phyloP scores from a whole-genome alignment of 2,888 invertebrate genomes.

The Ochropleura leucogaster region DNA sequence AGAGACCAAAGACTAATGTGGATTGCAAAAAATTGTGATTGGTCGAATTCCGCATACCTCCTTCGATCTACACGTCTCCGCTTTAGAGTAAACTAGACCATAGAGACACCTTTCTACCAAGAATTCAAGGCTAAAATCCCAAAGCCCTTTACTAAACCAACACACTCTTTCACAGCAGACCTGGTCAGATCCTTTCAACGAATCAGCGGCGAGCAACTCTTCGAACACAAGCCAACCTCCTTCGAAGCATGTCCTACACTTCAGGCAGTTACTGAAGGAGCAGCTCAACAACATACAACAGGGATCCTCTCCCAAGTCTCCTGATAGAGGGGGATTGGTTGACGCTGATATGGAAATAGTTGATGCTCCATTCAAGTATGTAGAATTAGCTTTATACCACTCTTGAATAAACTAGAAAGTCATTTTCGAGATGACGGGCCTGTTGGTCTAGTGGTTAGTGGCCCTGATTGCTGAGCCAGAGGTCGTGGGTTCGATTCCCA shows the following conservation, averaged over 20 bases:
- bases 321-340: slow-evolving; percentile 76
- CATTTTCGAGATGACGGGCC: too few species aligned
- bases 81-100: too few species aligned
- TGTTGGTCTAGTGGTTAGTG: too few species aligned
- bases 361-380: slow-evolving; percentile 86
- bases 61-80: background rate
- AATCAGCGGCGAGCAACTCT: slow-evolving; percentile 81
- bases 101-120: background rate
- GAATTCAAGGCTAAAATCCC: background rate
- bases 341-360: slow-evolving; percentile 83
- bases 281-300: slow-evolving; percentile 78
- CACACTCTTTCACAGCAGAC: slow-evolving; percentile 56
- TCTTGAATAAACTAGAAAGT: background rate
- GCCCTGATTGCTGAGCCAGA: too few species aligned
- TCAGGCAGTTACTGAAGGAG: slow-evolving; percentile 81
- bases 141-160: slow-evolving; percentile 3
- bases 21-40: background rate
- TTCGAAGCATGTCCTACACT: slow-evolving; percentile 83
- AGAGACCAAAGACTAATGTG: background rate
- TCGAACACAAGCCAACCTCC: slow-evolving; percentile 84
- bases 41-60: background rate
- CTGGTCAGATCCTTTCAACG: slow-evolving; percentile 82
- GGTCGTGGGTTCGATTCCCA: too few species aligned
- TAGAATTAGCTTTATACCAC: slow-evolving; percentile 34
- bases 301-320: slow-evolving; percentile 62